Conservation (phyloP, 2,797 vertebrate species). For the Coreius guichenoti region DNA sequence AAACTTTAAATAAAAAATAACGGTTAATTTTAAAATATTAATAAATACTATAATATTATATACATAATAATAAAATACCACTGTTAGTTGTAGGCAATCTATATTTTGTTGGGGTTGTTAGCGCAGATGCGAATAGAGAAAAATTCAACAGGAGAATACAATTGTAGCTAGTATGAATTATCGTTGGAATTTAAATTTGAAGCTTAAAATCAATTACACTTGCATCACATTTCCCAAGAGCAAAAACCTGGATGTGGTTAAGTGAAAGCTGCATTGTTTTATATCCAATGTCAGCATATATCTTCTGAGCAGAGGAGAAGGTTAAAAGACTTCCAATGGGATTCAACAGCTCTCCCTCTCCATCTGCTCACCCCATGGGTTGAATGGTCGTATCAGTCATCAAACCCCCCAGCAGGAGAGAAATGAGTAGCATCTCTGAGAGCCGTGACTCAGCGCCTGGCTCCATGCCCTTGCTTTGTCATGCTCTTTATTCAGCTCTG, state of each 20-base stretch:
- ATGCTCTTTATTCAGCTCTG: neutral
- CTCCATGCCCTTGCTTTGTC: conserved; percentile 1
- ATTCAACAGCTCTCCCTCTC: conserved; percentile 14
- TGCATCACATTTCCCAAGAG: neutral
- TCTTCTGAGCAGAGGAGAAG: too few species aligned
- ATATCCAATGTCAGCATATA: neutral
- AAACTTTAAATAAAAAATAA: neutral
- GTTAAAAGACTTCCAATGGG: too few species aligned
- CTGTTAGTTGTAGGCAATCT: neutral
- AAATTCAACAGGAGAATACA: neutral
- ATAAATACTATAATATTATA: neutral
- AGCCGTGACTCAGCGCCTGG: conserved; percentile 19
- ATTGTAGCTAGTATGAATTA: neutral
- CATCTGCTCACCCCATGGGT: conserved; percentile 23
- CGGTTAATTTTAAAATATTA: neutral
- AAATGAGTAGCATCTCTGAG: conserved; percentile 9
- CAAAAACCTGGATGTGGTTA: neutral
- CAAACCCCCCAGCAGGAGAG: conserved; percentile 18
- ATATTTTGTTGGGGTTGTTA: neutral
- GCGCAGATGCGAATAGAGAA: neutral
- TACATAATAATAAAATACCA: neutral
- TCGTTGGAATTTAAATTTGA: neutral
- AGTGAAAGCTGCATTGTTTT: neutral
- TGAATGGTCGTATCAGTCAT: neutral
- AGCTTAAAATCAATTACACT: neutral